A percentile compares a stretch with the other conserved stretches of the same genome.
Conservation (phyloP, 1,140 invertebrate species). For the Neuroterus valhalla region DNA sequence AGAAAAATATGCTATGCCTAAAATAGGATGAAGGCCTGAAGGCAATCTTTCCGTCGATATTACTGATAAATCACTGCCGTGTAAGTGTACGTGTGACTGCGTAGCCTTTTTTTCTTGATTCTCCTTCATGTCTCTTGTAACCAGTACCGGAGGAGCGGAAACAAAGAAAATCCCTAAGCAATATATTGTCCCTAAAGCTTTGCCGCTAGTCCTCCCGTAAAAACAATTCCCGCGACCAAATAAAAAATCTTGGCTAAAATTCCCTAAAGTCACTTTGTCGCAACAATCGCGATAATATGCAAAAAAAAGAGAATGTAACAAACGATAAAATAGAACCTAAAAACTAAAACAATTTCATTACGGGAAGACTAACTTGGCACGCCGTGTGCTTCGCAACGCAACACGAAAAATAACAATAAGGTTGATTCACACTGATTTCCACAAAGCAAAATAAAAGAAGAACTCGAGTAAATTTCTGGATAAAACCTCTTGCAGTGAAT, state of each 20-base stretch:
- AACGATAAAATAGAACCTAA: constrained; percentile 42
- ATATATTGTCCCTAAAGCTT: constrained; percentile 28
- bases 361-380: constrained; percentile 48
- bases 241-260: neutral
- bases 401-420: constrained; percentile 44
- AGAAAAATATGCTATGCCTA: constrained; percentile 76
- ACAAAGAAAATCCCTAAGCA: constrained; percentile 4
- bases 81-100: constrained; percentile 30
- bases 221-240: neutral
- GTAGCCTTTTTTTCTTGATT: constrained; percentile 3
- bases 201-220: constrained; percentile 29
- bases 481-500: no score
- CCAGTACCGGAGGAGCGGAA: constrained; percentile 16
- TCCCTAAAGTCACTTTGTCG: neutral
- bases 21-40: constrained; percentile 75
- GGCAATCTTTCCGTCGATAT: constrained; percentile 73
- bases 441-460: no score
- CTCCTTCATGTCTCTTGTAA: constrained; percentile 29
- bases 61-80: constrained; percentile 63
- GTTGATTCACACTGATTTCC: constrained; percentile 3
- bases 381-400: constrained; percentile 50
- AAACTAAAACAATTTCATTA: constrained; percentile 47
- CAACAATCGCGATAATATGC: no score
- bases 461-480: no score
- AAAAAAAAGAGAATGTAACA: neutral